These are phyloP conservation scores for Hylyphantes graminicola DNA, from an alignment of 1,140 invertebrate species.

Conservation along the genomic window DNA sequence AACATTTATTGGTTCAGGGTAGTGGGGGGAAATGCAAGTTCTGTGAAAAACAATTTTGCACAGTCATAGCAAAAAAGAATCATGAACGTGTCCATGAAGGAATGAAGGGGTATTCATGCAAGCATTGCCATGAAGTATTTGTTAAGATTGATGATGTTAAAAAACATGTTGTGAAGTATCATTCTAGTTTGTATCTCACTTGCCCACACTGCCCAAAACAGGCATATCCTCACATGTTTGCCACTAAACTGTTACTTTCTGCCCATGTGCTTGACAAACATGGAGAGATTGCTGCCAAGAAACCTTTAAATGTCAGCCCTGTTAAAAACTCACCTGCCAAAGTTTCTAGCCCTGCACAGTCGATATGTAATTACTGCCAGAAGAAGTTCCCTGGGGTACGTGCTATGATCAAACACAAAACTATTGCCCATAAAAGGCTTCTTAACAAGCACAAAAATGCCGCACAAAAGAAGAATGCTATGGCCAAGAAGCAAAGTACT, in stretches of 20 bases:
- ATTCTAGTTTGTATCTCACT: slow-evolving; percentile 62
- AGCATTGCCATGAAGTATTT: slow-evolving; percentile 61
- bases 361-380: background rate
- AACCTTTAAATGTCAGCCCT: background rate
- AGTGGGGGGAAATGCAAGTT: slow-evolving; percentile 72
- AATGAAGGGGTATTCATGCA: slow-evolving; percentile 60
- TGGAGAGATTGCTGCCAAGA: background rate
- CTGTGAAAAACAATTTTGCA: slow-evolving; percentile 80
- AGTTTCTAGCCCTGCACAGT: background rate
- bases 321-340: background rate
- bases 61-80: slow-evolving; percentile 76
- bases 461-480: background rate
- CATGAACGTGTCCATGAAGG: slow-evolving; percentile 70
- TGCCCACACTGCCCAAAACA: slow-evolving; percentile 63
- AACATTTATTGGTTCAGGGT: background rate
- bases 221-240: slow-evolving; percentile 49
- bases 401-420: slow-evolving; percentile 40
- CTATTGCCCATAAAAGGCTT: background rate
- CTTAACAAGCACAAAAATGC: background rate
- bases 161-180: slow-evolving; percentile 63
- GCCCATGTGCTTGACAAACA: background rate
- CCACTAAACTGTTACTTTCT: background rate
- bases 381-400: slow-evolving; percentile 4
- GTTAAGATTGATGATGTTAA: slow-evolving; percentile 61
- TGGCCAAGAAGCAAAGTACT: background rate